These are phyloP conservation scores for Caenorhabditis sp. DNA, from an alignment of 2,888 invertebrate species.

Conservation along the genomic window DNA sequence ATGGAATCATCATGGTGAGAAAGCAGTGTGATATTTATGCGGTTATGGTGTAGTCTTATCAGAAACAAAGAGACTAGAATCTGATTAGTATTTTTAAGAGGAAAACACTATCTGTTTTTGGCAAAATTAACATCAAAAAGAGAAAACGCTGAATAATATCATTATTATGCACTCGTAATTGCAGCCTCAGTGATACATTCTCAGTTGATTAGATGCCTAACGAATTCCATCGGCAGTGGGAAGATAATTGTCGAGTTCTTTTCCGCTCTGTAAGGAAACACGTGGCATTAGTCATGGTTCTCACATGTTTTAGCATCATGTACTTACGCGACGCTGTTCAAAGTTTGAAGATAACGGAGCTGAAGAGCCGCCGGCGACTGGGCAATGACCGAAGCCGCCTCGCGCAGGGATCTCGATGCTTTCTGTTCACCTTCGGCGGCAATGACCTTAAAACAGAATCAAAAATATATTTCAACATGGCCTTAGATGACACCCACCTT, in stretches of 20 bases:
- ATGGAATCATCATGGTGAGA: background rate
- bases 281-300: background rate
- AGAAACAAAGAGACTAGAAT: too few relatives aligned
- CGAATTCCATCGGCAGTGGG: conserved; percentile 89
- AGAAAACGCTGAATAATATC: background rate
- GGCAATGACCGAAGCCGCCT: conserved; percentile 90
- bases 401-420: conserved; percentile 92
- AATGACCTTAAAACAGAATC: conserved; percentile 81
- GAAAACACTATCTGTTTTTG: background rate
- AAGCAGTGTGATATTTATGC: conserved; percentile 40
- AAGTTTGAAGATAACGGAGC: conserved; percentile 92
- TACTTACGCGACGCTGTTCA: conserved; percentile 83
- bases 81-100: background rate
- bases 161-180: conserved; percentile 40
- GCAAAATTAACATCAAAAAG: background rate
- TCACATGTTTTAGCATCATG: conserved; percentile 16
- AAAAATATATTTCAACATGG: background rate
- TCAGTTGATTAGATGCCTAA: conserved; percentile 81
- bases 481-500: conserved; percentile 55
- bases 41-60: background rate
- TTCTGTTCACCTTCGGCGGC: conserved; percentile 91
- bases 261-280: conserved; percentile 72
- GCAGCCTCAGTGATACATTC: conserved; percentile 19
- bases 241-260: conserved; percentile 83
- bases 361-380: conserved; percentile 95